Evolutionary conservation across 2,888 invertebrate genomes (phyloP), one percentile per base, ranked within the genome.

Genomic region (Cyclophora albipunctata): DNA sequence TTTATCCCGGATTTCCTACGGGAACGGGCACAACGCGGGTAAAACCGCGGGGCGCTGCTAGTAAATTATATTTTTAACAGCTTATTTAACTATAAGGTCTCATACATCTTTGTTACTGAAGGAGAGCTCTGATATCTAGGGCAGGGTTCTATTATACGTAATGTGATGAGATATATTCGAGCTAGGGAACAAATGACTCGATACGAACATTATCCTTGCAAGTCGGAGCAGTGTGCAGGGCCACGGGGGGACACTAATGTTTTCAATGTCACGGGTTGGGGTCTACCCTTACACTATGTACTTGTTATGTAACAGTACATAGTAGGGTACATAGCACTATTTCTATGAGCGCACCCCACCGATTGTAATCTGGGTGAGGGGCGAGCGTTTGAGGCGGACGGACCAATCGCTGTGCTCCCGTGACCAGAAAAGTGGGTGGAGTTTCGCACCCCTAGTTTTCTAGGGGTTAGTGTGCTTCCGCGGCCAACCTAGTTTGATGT

Each of bases 381-480:
- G 86, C 76, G 85, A 81, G 76, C 75, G 80, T 78, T 78, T 72
- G 76, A 71, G 71, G 68, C 77, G 75, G 67, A 71, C 86, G 81
- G 86, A 86, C 88, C 88, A 88, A 88, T 88, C 83, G 78, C 84
- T 75, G 81, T 81, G 84, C 82, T 80, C 84, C 75, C 81, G 81
- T 87, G 87, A 85, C 87, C 88, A 88, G 87, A 86, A 88, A 88
- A 86, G 86, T 71, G 87, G 88, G 88, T 76, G 88, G 88, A 86
- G 88, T 86, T 86, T 88, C 85, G 85, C 87, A 87, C 88, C 88
- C 88, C 88, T 86, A 87, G 88, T 87, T 88, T 88, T 88, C 88
- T 87, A 88, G 88, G 88, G 88, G 88, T 88, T 88, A 88, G 86
- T 88, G 84, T 88, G 88, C 86, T 88, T 88, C 83, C 88, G 87